Conservation (phyloP, 1,140 invertebrate genomes). For the Drosophila parabipectinata region DNA sequence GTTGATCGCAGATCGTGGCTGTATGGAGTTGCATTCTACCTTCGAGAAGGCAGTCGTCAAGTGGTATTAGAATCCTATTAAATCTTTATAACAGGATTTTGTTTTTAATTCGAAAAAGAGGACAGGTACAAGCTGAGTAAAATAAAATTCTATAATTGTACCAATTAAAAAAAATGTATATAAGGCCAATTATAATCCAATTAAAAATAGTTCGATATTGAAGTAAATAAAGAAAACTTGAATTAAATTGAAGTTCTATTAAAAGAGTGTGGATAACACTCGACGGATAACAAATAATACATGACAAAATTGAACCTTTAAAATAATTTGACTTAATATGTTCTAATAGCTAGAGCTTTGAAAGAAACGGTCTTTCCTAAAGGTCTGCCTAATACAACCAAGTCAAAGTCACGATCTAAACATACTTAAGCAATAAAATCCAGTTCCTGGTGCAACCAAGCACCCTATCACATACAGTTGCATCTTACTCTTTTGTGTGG, state of each 20-base stretch:
- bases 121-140: too few relatives aligned
- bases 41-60: not conserved
- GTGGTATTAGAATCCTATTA: not conserved
- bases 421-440: constrained; percentile 19
- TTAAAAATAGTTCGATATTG: not conserved
- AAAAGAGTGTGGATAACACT: constrained; percentile 1
- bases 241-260: too few relatives aligned
- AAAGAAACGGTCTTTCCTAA: constrained; percentile 3
- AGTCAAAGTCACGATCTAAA: constrained; percentile 60
- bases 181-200: not conserved
- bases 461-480: constrained; percentile 2
- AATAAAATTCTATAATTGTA: too few relatives aligned
- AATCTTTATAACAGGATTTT: not conserved
- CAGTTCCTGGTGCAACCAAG: constrained; percentile 18
- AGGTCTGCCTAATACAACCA: constrained; percentile 37
- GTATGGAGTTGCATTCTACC: constrained; percentile 49
- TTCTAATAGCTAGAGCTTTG: constrained; percentile 25
- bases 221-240: too few relatives aligned
- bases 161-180: too few relatives aligned
- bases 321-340: constrained; percentile 24
- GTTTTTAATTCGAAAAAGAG: too few relatives aligned
- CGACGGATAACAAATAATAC: not conserved
- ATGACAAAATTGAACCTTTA: constrained; percentile 9
- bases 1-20: constrained; percentile 49
- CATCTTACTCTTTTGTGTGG: constrained; percentile 42